These are phyloP conservation scores for Himalopsyche phryganea DNA, from an alignment of 1,140 invertebrate genomes.

Conservation along the genomic window DNA sequence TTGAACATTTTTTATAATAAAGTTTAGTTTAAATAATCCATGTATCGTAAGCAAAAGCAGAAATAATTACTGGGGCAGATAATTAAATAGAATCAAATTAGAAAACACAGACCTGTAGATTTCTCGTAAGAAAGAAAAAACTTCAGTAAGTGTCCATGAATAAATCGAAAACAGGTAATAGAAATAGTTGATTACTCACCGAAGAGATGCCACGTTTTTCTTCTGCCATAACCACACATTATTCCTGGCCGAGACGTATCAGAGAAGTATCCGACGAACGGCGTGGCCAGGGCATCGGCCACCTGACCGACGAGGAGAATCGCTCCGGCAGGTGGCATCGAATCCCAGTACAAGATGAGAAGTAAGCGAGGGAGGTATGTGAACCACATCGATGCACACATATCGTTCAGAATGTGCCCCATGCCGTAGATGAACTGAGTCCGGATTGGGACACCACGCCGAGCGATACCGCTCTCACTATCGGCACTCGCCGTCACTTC, in stretches of 20 bases:
- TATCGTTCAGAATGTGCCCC: constrained; percentile 90
- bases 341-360: constrained; percentile 82
- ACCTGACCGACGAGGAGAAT: constrained; percentile 84
- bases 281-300: constrained; percentile 87
- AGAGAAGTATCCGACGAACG: constrained; percentile 84
- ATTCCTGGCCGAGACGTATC: constrained; percentile 68
- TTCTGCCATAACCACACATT: constrained; percentile 71
- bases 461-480: no score
- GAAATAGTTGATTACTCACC: constrained; percentile 55
- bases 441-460: neutral
- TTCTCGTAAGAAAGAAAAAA: no score
- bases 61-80: no score
- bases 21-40: no score
- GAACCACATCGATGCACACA: constrained; percentile 97
- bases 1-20: no score
- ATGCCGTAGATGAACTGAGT: constrained; percentile 57
- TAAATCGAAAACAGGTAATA: no score
- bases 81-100: no score
- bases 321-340: constrained; percentile 68
- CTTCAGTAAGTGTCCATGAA: no score
- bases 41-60: no score
- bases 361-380: constrained; percentile 92
- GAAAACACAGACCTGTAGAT: no score
- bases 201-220: constrained; percentile 90
- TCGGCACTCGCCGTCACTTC: no score